Evolutionary conservation across 92 coral and sea anemone species (phyloP).

Genomic region (Heteractis magnifica): DNA sequence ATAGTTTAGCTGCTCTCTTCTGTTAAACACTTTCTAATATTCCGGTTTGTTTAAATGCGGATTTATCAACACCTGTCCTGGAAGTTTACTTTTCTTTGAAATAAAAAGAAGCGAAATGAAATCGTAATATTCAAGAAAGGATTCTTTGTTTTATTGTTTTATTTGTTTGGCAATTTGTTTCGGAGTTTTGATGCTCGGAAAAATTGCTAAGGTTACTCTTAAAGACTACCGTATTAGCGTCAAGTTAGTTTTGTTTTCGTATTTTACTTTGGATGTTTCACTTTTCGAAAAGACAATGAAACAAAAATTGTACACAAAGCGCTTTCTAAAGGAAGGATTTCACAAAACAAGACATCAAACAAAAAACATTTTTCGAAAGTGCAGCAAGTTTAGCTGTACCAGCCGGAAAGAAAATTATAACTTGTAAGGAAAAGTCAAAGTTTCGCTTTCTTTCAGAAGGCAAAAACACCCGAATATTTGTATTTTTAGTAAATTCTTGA

Average conservation of each 20-base stretch:
- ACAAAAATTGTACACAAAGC: neutral
- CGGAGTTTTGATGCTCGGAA: neutral
- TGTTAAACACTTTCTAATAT: slow-evolving; percentile 5
- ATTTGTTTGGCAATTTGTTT: neutral
- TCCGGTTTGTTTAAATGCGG: slow-evolving; percentile 4
- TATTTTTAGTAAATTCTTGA: neutral
- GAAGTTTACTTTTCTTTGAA: neutral
- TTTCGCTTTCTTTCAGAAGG: neutral
- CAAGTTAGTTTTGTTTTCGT: no score
- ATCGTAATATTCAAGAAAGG: neutral
- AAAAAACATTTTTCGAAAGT: neutral
- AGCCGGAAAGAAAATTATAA: neutral
- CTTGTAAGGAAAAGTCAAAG: neutral
- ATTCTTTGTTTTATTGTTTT: slow-evolving; percentile 3
- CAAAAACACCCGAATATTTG: neutral
- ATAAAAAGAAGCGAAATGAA: neutral
- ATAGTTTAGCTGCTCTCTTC: neutral
- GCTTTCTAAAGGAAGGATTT: neutral
- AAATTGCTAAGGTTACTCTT: no score
- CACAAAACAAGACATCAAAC: neutral
- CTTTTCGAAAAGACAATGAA: neutral
- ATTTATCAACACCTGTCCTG: neutral
- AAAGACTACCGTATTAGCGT: no score
- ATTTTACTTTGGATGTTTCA: no score
- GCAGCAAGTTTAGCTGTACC: neutral